Evolutionary conservation across 2,113 vertebrate species (phyloP), one percentile per base, ranked within the genome.

Genomic region (Mugil cephalus): DNA sequence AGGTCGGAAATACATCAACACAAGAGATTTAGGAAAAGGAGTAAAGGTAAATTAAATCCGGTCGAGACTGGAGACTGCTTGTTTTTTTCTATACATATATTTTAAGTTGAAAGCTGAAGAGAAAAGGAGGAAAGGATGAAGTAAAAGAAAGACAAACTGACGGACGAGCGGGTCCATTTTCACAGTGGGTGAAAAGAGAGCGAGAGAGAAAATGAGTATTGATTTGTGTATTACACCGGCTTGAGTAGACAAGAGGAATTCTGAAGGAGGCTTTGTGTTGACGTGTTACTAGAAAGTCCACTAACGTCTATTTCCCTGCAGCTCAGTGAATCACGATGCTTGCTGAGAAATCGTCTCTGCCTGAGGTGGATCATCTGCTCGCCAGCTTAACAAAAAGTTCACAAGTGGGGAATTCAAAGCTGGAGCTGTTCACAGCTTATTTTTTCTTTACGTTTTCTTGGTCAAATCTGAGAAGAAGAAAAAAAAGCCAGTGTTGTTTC

Each of bases 201-300:
- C 1, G 46, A 17, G 21, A 21, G 39, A 59, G 36, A 67, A 56
- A 15, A 38, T 12, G 9, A 51, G 52, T 36, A 66, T 52, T 63
- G 54, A 63, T 80, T 79, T 82, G 61, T 72, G 60, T 68, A 75
- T 78, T 8, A 60, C 24, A 69, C 43, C 12, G 38, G 81, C 43
- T 19, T 39, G 52, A 74, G 74, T 15, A 19, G 66, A 69, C 55
- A 55, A 55, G 10, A 14, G 35, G 56, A 85, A 69, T 85, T 58
- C 55, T 72, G 59, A 10, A 62, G 48, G 64, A 79, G 51, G 68
- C 69, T 66, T 63, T 75, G 77, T 76, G 74, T n/a, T 10, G n/a
- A 61, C 55, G 39, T 54, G 50, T 45, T 18, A 78, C 35, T 48
- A 45, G 71, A 55, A 71, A 53, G 40, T 45, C 12, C 24, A 21